A percentile compares a stretch with the other conserved stretches of the same genome.
Evolutionary conservation across 2,797 vertebrate species (phyloP).

Genomic region (Melanotaenia nigrans): DNA sequence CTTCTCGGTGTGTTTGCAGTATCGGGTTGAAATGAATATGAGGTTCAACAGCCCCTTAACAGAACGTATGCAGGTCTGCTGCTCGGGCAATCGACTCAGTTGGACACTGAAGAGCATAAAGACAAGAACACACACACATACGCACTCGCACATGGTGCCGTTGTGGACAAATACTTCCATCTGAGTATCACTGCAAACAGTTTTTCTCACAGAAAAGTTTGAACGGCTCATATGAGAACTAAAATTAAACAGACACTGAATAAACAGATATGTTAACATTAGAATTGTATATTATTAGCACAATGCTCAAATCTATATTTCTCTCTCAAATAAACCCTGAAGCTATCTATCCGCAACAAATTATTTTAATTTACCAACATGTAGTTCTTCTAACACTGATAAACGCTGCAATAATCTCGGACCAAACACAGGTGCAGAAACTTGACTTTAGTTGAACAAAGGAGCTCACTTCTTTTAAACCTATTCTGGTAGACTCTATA

Average conservation of each 20-base stretch:
- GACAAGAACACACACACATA: slow-evolving; percentile 4
- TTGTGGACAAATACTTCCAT: slow-evolving; percentile 2
- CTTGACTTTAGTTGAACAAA: slow-evolving; percentile 60
- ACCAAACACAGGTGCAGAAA: slow-evolving; percentile 52
- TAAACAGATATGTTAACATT: slow-evolving; percentile 66
- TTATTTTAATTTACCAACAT: slow-evolving; percentile 52
- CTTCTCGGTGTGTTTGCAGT: slow-evolving; percentile 53
- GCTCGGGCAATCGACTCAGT: slow-evolving; percentile 32
- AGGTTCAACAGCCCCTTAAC: slow-evolving; percentile 60
- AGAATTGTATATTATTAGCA: slow-evolving; percentile 86
- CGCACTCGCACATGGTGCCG: neutral
- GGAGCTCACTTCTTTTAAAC: slow-evolving; percentile 65
- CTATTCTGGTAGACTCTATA: slow-evolving; percentile 68
- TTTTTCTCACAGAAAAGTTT: slow-evolving; percentile 38
- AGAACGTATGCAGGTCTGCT: slow-evolving; percentile 39
- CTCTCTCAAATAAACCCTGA: slow-evolving; percentile 83
- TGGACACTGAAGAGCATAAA: slow-evolving; percentile 27
- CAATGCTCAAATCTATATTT: slow-evolving; percentile 83
- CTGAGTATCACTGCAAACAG: slow-evolving; percentile 30
- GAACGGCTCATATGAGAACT: slow-evolving; percentile 36
- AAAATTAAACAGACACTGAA: slow-evolving; percentile 44
- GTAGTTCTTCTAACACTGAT: slow-evolving; percentile 37
- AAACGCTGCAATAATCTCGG: slow-evolving; percentile 53
- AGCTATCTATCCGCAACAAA: slow-evolving; percentile 43
- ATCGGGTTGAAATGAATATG: slow-evolving; percentile 63